These are phyloP conservation scores for Mesorhabditis sp. DNA, from an alignment of 2,888 invertebrate genomes.

Conservation along the genomic window DNA sequence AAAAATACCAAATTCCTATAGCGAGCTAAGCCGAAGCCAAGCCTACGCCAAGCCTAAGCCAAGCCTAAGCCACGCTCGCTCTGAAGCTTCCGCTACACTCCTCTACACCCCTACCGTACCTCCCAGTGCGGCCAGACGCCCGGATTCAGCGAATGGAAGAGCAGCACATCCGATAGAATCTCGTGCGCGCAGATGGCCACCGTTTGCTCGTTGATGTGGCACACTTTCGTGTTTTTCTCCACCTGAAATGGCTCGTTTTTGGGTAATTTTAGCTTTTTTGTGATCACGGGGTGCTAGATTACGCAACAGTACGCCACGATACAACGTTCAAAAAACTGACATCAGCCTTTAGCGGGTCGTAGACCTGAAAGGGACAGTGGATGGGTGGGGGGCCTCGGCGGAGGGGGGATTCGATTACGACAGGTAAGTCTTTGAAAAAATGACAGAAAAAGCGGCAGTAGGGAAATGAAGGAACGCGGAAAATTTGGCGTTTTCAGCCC, in stretches of 20 bases:
- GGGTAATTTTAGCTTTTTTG: not conserved
- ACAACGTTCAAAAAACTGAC: constrained; percentile 1
- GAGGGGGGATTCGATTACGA: not conserved
- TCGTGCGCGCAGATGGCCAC: constrained; percentile 54
- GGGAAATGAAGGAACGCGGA: too few species aligned
- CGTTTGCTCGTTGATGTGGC: constrained; percentile 35
- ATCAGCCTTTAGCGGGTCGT: constrained; percentile 4
- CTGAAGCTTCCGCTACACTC: too few species aligned
- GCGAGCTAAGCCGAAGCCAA: not conserved
- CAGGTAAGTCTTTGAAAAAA: not conserved
- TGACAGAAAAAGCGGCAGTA: too few species aligned
- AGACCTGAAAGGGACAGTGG: not conserved
- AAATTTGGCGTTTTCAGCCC: too few species aligned
- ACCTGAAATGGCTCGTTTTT: not conserved
- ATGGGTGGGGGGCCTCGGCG: not conserved
- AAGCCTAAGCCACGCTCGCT: too few species aligned
- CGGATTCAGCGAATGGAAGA: constrained; percentile 45
- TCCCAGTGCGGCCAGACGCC: constrained; percentile 54
- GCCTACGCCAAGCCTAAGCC: too few species aligned
- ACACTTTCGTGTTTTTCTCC: constrained; percentile 18
- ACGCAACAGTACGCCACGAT: not conserved
- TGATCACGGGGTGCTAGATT: too few species aligned
- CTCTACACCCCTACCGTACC: constrained; percentile 33
- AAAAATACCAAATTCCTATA: not conserved
- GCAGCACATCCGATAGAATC: constrained; percentile 50